Evolutionary conservation across 2,888 invertebrate genomes (phyloP).

Genomic region (Brachyptera risi): DNA sequence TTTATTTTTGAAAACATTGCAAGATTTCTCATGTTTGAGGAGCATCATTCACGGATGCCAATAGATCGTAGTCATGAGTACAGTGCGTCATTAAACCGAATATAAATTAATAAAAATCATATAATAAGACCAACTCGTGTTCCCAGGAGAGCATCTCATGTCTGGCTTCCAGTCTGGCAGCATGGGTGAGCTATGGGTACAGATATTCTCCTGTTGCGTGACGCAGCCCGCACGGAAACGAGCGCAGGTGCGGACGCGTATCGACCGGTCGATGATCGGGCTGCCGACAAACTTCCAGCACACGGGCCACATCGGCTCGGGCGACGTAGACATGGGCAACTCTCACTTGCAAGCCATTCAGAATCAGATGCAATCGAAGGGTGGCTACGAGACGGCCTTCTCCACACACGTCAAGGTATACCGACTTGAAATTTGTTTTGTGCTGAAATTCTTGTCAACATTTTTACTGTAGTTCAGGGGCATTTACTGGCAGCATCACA

Average conservation of each 20-base stretch:
- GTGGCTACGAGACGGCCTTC: slow-evolving; percentile 78
- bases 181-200: slow-evolving; percentile 78
- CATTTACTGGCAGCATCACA: background rate
- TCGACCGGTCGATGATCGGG: slow-evolving; percentile 88
- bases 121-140: too few species aligned
- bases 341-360: slow-evolving; percentile 82
- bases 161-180: slow-evolving; percentile 40
- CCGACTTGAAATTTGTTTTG: too few species aligned
- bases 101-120: too few species aligned
- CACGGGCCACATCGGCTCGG: slow-evolving; percentile 86
- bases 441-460: too few species aligned
- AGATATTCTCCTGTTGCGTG: slow-evolving; percentile 89
- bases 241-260: slow-evolving; percentile 56
- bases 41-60: too few species aligned
- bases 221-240: slow-evolving; percentile 66
- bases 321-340: slow-evolving; percentile 80
- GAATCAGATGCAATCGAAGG: slow-evolving; percentile 94
- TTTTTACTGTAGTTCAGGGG: background rate
- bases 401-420: slow-evolving; percentile 37
- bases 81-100: too few species aligned
- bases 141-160: slow-evolving; percentile 6
- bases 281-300: slow-evolving; percentile 94
- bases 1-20: too few species aligned
- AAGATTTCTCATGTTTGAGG: too few species aligned
- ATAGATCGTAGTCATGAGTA: too few species aligned